Percentiles rank a stretch among this genome's conserved stretches.
These are phyloP conservation scores for Coelogynopora nodosa DNA, from an alignment of 2,888 invertebrate genomes.

Conservation along the genomic window DNA sequence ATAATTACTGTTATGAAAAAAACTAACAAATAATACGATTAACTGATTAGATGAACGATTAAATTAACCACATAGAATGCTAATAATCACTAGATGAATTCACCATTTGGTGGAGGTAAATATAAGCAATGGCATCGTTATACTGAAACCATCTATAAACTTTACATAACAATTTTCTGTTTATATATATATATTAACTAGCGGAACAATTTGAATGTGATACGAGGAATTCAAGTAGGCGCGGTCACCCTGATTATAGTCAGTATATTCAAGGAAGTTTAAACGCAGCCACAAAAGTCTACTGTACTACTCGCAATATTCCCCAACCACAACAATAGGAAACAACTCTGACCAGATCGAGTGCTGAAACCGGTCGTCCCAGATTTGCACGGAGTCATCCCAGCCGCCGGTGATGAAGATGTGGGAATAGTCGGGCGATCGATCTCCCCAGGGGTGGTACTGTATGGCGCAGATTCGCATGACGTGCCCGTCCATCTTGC, in stretches of 20 bases:
- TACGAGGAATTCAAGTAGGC: neutral
- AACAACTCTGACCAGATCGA: slow-evolving; percentile 53
- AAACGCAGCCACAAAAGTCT: too few species aligned
- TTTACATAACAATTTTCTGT: too few species aligned
- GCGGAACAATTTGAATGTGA: neutral
- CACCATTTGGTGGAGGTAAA: too few species aligned
- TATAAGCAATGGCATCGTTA: too few species aligned
- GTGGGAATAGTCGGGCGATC: slow-evolving; percentile 51
- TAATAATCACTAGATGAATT: too few species aligned
- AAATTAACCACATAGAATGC: too few species aligned
- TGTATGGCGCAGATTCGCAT: slow-evolving; percentile 59
- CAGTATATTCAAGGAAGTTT: too few species aligned
- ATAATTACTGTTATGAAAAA: too few species aligned
- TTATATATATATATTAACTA: too few species aligned
- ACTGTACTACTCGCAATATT: neutral
- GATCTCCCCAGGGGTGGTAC: slow-evolving; percentile 53
- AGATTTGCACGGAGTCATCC: slow-evolving; percentile 62
- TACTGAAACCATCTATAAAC: too few species aligned
- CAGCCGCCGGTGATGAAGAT: slow-evolving; percentile 61
- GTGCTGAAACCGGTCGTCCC: slow-evolving; percentile 57
- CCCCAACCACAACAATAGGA: neutral
- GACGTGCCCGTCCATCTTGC: slow-evolving; percentile 60
- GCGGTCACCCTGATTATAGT: neutral
- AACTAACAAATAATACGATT: too few species aligned
- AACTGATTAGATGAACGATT: too few species aligned